Percentiles rank a stretch among this genome's conserved stretches.
These are phyloP conservation scores for Anseranas semipalmata DNA, from an alignment of 2,113 vertebrate species.

Conservation along the genomic window DNA sequence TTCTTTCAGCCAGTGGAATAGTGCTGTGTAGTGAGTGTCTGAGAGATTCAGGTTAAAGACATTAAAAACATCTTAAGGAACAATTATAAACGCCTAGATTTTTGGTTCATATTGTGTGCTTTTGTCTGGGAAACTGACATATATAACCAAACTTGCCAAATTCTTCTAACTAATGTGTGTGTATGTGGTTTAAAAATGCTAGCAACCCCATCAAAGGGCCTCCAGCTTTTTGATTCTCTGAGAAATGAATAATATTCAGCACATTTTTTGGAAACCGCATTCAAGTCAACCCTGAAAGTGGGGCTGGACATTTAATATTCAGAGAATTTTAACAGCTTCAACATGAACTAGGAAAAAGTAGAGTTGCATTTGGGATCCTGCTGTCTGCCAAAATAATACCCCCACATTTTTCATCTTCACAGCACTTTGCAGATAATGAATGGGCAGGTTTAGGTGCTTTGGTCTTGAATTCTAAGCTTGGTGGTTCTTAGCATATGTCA, in stretches of 20 bases:
- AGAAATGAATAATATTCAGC: conserved; percentile 75
- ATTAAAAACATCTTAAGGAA: background rate
- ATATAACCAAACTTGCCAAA: background rate
- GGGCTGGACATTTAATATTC: conserved; percentile 74
- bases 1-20: background rate
- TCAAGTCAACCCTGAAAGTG: conserved; percentile 62
- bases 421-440: background rate
- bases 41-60: background rate
- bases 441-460: background rate
- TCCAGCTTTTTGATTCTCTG: conserved; percentile 63
- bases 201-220: conserved; percentile 67
- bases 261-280: conserved; percentile 77
- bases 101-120: background rate
- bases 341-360: conserved; percentile 40
- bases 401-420: background rate
- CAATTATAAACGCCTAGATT: background rate
- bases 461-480: background rate
- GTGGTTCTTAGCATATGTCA: background rate
- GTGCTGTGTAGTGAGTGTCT: background rate
- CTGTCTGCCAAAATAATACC: background rate
- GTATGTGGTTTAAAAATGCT: conserved; percentile 51
- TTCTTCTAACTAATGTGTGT: background rate
- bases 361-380: background rate
- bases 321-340: conserved; percentile 72
- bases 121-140: background rate